These are phyloP conservation scores for Serripes groenlandicus DNA, from an alignment of 2,888 invertebrate genomes.

Conservation along the genomic window DNA sequence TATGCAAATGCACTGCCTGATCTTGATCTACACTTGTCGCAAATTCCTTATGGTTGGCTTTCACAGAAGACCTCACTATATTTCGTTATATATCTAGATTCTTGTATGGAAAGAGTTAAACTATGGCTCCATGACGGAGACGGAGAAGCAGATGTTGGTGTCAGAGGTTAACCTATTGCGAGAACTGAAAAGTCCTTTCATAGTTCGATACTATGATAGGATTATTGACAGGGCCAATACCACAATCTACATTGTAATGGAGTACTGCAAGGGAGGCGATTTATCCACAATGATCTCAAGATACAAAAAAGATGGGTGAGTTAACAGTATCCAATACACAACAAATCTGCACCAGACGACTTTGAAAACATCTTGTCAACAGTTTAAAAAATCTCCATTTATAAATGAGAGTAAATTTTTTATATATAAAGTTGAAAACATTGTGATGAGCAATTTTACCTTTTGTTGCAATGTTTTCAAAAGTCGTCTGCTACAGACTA, in stretches of 20 bases:
- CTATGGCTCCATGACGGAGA: constrained; percentile 88
- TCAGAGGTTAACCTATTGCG: constrained; percentile 89
- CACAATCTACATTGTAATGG: constrained; percentile 89
- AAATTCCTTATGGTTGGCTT: too few species aligned
- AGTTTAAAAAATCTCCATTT: too few species aligned
- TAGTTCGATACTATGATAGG: constrained; percentile 89
- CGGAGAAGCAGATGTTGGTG: constrained; percentile 88
- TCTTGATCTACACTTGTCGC: too few species aligned
- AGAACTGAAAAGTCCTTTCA: constrained; percentile 88
- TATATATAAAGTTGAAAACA: too few species aligned
- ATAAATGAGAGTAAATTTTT: not conserved
- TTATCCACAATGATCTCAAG: constrained; percentile 88
- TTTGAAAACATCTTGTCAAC: too few species aligned
- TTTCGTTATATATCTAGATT: too few species aligned
- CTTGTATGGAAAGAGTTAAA: constrained; percentile 90
- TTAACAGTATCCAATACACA: too few species aligned
- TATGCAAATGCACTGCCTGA: too few species aligned
- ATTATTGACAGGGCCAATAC: constrained; percentile 89
- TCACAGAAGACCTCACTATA: too few species aligned
- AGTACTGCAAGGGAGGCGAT: constrained; percentile 90
- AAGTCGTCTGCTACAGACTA: too few species aligned
- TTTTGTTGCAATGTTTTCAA: not conserved
- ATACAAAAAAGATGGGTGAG: constrained; percentile 86
- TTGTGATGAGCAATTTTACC: not conserved
- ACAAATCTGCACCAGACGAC: too few species aligned